Evolutionary conservation across 2,797 vertebrate genomes (phyloP).

Genomic region (Pseudochirops corinnae): DNA sequence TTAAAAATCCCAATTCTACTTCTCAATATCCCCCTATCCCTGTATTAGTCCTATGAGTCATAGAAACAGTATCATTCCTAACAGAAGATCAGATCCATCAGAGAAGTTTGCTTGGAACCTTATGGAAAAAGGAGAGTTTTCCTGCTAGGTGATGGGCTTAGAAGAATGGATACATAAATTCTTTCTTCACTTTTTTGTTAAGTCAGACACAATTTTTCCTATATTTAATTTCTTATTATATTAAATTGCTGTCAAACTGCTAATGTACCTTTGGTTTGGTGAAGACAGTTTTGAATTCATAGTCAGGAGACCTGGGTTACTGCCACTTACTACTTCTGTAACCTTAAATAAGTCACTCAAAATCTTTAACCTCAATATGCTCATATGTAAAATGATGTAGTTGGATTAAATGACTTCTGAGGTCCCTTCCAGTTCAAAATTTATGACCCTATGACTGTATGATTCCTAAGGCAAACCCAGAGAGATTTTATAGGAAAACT

Average conservation of each 20-base stretch:
- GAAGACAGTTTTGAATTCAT: neutral
- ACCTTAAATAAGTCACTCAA: neutral
- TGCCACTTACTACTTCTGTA: neutral
- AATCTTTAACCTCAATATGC: neutral
- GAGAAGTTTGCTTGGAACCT: neutral
- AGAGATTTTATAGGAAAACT: neutral
- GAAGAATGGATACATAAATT: neutral
- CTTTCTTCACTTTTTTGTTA: neutral
- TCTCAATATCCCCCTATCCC: neutral
- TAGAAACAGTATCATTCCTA: neutral
- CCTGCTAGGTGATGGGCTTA: neutral
- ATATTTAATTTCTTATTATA: neutral
- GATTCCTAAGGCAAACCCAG: neutral
- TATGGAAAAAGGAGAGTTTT: neutral
- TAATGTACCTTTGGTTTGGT: neutral
- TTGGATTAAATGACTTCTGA: neutral
- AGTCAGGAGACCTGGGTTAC: neutral
- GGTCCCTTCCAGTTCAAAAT: neutral
- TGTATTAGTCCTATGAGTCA: neutral
- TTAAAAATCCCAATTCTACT: neutral
- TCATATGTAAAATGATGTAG: neutral
- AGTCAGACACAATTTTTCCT: neutral
- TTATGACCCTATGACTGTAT: neutral
- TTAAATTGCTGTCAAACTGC: neutral
- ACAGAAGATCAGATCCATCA: neutral